These are phyloP conservation scores for Noctua comes DNA, from an alignment of 2,888 invertebrate genomes.

Conservation along the genomic window DNA sequence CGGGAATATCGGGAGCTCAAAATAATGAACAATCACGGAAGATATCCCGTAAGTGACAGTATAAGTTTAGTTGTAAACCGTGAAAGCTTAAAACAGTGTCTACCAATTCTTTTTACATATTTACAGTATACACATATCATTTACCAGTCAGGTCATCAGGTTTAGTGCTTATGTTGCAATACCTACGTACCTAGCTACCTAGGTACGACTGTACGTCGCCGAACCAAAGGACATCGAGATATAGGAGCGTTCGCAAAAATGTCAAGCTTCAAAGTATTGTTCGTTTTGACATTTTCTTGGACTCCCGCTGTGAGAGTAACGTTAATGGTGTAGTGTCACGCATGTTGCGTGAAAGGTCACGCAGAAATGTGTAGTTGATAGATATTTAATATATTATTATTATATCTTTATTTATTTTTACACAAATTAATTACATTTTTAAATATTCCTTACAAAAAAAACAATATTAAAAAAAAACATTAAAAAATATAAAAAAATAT, in stretches of 20 bases:
- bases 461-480: no score
- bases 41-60: no score
- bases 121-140: slow-evolving; percentile 15
- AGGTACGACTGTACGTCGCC: slow-evolving; percentile 21
- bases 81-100: no score
- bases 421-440: no score
- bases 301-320: slow-evolving; percentile 10
- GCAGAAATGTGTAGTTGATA: not conserved
- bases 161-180: slow-evolving; percentile 55
- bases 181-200: no score
- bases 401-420: no score
- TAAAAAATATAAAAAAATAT: no score
- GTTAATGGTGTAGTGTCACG: not conserved
- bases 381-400: no score
- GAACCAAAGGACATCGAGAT: slow-evolving; percentile 61
- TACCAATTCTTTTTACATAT: not conserved
- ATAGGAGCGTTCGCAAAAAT: slow-evolving; percentile 52
- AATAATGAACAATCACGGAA: no score
- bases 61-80: no score
- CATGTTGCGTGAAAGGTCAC: not conserved
- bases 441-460: no score
- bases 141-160: slow-evolving; percentile 47
- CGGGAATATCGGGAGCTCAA: no score
- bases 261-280: slow-evolving; percentile 23
- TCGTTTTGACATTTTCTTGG: slow-evolving; percentile 26